Conservation (phyloP, 2,113 vertebrate species). For the Smithornis capensis region DNA sequence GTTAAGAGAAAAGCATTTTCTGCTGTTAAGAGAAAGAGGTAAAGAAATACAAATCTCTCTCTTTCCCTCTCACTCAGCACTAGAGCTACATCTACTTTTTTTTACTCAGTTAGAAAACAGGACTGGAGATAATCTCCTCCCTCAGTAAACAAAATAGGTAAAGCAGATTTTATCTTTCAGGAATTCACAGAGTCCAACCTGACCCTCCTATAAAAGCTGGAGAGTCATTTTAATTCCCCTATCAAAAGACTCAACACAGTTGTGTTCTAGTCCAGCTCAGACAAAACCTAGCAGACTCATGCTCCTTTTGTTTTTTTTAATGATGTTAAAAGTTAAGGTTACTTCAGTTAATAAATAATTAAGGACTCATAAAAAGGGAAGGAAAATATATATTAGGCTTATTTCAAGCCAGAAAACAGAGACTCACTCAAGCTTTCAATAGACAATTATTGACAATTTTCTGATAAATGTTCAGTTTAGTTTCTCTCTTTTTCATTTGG, state of each 20-base stretch:
- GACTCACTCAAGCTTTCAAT: neutral
- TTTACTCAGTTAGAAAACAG: neutral
- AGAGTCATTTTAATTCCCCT: neutral
- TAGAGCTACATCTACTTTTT: neutral
- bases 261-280: neutral
- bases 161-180: neutral
- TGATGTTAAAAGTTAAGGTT: neutral
- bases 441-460: neutral
- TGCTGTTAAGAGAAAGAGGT: neutral
- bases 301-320: neutral
- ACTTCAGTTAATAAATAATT: neutral
- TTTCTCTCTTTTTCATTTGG: neutral
- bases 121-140: neutral
- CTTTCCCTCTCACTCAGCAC: neutral
- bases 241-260: neutral
- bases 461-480: neutral
- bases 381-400: neutral
- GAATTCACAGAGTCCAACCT: neutral
- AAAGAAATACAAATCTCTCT: neutral
- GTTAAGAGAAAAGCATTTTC: too few relatives aligned
- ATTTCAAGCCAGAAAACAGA: neutral
- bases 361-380: neutral
- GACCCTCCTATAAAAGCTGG: neutral
- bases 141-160: neutral
- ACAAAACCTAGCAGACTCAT: neutral